Evolutionary conservation across 2,113 vertebrate genomes (phyloP).

Genomic region (Trematomus loennbergii): DNA sequence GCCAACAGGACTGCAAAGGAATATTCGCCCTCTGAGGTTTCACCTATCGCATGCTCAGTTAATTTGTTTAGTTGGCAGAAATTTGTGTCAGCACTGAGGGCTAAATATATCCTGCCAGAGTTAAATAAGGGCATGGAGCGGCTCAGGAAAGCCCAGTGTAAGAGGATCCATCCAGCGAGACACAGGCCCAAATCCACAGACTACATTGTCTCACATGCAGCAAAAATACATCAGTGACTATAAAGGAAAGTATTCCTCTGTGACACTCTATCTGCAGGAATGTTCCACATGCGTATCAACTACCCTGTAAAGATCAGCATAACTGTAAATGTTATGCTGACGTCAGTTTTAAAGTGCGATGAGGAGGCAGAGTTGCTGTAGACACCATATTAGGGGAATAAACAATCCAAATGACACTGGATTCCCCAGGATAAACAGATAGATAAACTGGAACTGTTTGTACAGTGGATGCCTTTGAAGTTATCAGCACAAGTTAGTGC

Average conservation of each 20-base stretch:
- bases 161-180: constrained; percentile 76
- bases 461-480: constrained; percentile 5
- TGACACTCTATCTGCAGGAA: constrained; percentile 82
- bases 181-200: constrained; percentile 72
- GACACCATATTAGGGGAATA: constrained; percentile 18
- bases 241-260: constrained; percentile 83
- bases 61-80: constrained; percentile 85
- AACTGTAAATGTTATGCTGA: constrained; percentile 64
- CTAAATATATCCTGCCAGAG: constrained; percentile 83
- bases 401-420: not conserved
- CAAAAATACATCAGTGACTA: constrained; percentile 84
- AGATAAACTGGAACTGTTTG: not conserved
- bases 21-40: constrained; percentile 64
- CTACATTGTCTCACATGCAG: constrained; percentile 80
- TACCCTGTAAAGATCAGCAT: constrained; percentile 74
- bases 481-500: constrained; percentile 29
- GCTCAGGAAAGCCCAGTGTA: constrained; percentile 84
- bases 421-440: not conserved
- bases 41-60: constrained; percentile 74
- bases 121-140: constrained; percentile 85
- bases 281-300: constrained; percentile 78
- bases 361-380: constrained; percentile 26
- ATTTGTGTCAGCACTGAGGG: constrained; percentile 75
- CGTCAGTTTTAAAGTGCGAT: constrained; percentile 34
- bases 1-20: constrained; percentile 37